Evolutionary conservation across 2,113 vertebrate genomes (phyloP), one percentile per base, ranked within the genome.

Genomic region (Bos javanicus): DNA sequence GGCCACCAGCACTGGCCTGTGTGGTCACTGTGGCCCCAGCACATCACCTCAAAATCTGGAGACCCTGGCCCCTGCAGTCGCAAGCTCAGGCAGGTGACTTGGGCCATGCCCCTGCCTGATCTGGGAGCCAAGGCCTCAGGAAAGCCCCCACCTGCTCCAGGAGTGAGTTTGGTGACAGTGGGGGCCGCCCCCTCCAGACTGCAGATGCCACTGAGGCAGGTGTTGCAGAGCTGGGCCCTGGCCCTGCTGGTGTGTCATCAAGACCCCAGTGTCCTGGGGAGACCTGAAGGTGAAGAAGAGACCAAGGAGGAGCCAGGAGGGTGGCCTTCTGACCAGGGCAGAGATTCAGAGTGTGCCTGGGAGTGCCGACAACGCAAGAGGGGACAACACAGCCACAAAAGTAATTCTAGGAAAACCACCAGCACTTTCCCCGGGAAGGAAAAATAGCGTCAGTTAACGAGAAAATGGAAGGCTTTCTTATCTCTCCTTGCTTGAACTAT

Each of bases 111-210:
- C 39, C 71, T 2, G 1, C 39, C 71, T 76, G 71, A 12, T 76
- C 39, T 7, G 23, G 23, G 71, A 76, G 3, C 78, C n/a, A 26
- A 17, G 83, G 17, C 19, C 48, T 52, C 50, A 57, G 33, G 33
- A 9, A 28, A 28, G 62, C 6, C 56, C 56, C 60, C 33, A 3
- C 21, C 50, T 36, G 59, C 48, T 21, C 25, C 15, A 26, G 23
- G 54, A 12, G 59, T 2, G 5, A 11, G 28, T n/a, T 8, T 17
- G 56, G 56, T 21, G 0, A 5, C 1, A 1, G 33, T 2, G 1
- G 15, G 11, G 36, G 39, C 5, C 2, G 2, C 23, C 0, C 33
- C 19, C 14, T 60, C n/a, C 25, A 56, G 23, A n/a, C 71, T 12
- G 1, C 21, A 17, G 50, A 2, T 21, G 5, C 33, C 11, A 9